These are phyloP conservation scores for Porites australiensis DNA, from an alignment of 64 coral and sea anemone genomes.

Conservation along the genomic window DNA sequence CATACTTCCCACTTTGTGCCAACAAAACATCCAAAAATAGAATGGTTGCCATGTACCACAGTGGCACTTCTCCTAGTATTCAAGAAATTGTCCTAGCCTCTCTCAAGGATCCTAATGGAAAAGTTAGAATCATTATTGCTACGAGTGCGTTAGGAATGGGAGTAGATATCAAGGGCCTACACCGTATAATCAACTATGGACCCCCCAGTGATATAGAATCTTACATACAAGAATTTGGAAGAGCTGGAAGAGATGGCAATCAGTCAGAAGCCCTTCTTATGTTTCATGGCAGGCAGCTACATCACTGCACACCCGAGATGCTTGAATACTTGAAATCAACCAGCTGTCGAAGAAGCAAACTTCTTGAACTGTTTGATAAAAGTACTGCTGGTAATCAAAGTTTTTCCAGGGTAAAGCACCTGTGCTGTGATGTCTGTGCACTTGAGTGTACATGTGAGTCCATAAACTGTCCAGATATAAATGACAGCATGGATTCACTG, in stretches of 20 bases:
- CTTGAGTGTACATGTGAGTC: conserved; percentile 2
- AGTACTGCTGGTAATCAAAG: neutral
- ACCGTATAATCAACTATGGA: conserved; percentile 33
- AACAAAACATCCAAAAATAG: neutral
- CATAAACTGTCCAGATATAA: neutral
- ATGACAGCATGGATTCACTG: too few species aligned
- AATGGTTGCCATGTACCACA: conserved; percentile 61
- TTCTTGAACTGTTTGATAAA: neutral
- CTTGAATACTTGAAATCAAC: conserved; percentile 5
- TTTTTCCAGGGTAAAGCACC: neutral
- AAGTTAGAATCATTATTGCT: conserved; percentile 27
- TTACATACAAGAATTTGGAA: conserved; percentile 37
- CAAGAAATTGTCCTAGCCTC: conserved; percentile 4
- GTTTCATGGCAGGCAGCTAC: neutral
- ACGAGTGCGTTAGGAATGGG: conserved; percentile 65
- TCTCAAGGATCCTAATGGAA: conserved; percentile 9
- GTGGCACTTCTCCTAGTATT: neutral
- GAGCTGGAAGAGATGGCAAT: conserved; percentile 48
- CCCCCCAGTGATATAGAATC: conserved; percentile 32
- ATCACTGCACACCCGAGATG: conserved; percentile 26
- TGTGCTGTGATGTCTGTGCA: conserved; percentile 33
- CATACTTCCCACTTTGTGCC: neutral
- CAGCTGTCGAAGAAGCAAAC: neutral
- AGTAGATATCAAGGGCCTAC: conserved; percentile 20
- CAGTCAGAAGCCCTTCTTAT: neutral